These are phyloP conservation scores for Jordanella pulchra DNA, from an alignment of 2,797 vertebrate genomes.

Conservation along the genomic window DNA sequence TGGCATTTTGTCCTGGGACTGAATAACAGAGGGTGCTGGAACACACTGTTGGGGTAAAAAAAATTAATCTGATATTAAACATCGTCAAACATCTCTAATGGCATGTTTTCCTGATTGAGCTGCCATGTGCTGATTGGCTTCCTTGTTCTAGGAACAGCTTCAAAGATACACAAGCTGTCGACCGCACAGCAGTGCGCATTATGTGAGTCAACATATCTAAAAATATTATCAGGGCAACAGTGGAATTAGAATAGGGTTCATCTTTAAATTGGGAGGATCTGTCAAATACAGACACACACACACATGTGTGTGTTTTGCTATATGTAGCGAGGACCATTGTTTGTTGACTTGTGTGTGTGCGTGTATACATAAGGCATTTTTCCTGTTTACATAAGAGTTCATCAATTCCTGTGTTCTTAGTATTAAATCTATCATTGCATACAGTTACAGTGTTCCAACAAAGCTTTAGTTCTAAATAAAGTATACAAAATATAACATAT, in stretches of 20 bases:
- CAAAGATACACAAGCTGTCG: constrained; percentile 56
- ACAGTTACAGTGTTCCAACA: neutral
- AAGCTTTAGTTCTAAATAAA: neutral
- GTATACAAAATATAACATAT: no score
- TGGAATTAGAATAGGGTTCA: constrained; percentile 41
- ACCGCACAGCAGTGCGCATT: constrained; percentile 42
- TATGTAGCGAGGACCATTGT: no score
- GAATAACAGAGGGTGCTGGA: constrained; percentile 40
- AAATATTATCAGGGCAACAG: constrained; percentile 31
- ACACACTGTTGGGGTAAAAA: constrained; percentile 38
- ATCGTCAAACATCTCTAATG: constrained; percentile 46
- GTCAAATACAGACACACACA: no score
- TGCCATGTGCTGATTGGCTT: constrained; percentile 51
- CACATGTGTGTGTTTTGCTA: no score
- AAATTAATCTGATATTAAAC: constrained; percentile 33
- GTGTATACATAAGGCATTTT: neutral
- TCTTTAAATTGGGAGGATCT: constrained; percentile 1
- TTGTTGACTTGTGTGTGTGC: no score
- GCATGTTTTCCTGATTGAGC: constrained; percentile 39
- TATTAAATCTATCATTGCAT: neutral
- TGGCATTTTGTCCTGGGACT: constrained; percentile 30
- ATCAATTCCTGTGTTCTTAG: neutral
- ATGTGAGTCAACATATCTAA: constrained; percentile 11
- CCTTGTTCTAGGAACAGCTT: constrained; percentile 41
- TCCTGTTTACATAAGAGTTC: neutral